Evolutionary conservation across 2,797 vertebrate genomes (phyloP).

Genomic region (Cossypha niveicapilla): DNA sequence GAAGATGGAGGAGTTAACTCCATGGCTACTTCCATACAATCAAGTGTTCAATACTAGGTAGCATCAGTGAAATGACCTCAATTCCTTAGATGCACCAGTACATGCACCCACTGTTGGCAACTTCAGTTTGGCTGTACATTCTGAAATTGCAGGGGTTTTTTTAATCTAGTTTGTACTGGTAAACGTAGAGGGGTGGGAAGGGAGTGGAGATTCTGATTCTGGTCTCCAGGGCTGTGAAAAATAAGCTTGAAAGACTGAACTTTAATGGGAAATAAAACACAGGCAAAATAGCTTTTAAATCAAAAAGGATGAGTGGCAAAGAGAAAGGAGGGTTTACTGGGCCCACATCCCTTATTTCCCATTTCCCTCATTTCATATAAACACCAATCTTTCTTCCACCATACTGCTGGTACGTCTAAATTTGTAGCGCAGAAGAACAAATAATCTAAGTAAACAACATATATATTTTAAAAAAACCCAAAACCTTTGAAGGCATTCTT

Average conservation of each 20-base stretch:
- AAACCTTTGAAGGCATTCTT: not conserved
- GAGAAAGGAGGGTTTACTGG: not conserved
- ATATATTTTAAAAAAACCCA: not conserved
- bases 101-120: rapidly evolving
- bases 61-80: not conserved
- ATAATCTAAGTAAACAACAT: not conserved
- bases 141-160: not conserved
- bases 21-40: not conserved
- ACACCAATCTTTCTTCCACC: not conserved
- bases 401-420: not conserved
- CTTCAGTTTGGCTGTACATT: not conserved
- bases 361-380: not conserved
- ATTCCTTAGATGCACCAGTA: not conserved
- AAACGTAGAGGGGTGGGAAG: not conserved
- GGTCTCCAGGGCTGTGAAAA: not conserved
- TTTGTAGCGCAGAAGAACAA: not conserved
- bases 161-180: not conserved
- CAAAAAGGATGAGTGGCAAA: not conserved
- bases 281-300: not conserved
- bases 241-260: not conserved
- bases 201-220: not conserved
- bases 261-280: not conserved
- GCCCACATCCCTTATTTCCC: not conserved
- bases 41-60: not conserved
- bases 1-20: not conserved